Conservation (phyloP, 1,140 invertebrate genomes). For the Drosophila littoralis region DNA sequence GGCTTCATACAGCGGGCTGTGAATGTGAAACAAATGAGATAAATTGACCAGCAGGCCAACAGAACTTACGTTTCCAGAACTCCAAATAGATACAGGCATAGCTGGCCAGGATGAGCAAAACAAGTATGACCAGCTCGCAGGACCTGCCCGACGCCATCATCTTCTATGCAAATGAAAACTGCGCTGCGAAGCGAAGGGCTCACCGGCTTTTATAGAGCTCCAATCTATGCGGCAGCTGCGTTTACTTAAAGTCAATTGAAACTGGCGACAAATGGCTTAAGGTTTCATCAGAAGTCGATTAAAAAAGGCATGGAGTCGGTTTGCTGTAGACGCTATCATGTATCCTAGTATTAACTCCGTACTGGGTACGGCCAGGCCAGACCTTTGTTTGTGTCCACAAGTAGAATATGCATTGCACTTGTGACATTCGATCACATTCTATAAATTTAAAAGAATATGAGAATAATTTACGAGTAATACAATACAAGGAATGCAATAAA, state of each 20-base stretch:
- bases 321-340: neutral
- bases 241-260: neutral
- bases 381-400: neutral
- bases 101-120: constrained; percentile 32
- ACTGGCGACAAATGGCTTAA: neutral
- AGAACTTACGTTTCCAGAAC: constrained; percentile 36
- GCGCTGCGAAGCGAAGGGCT: no score
- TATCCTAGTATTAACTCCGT: neutral
- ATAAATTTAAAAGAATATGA: no score
- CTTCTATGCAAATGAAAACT: neutral
- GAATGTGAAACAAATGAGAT: neutral
- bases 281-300: no score
- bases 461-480: no score
- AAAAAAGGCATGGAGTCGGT: no score
- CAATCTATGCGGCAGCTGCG: neutral
- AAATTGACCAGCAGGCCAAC: neutral
- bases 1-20: constrained; percentile 48
- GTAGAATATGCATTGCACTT: no score
- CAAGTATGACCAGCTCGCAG: constrained; percentile 25
- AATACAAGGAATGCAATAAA: no score
- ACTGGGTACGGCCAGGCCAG: neutral
- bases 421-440: no score
- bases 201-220: constrained; percentile 17
- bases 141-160: constrained; percentile 38
- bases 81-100: constrained; percentile 47